Evolutionary conservation across 2,113 vertebrate genomes (phyloP).

Genomic region (Balaenoptera acutorostrata): DNA sequence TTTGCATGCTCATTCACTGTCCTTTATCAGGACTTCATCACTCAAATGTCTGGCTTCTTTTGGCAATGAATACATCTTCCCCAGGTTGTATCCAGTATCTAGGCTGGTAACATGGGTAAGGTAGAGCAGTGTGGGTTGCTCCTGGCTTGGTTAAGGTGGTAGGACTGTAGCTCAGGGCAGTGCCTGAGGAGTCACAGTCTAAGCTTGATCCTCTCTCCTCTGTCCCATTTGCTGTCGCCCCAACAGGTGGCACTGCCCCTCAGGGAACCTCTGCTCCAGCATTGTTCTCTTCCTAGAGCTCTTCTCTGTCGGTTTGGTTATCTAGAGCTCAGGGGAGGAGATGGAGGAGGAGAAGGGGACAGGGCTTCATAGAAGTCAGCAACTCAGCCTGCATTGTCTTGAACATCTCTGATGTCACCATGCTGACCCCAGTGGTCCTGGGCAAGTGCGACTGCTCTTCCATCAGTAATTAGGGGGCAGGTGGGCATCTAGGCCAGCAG

Average conservation of each 20-base stretch:
- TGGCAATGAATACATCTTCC: background rate
- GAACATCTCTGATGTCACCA: background rate
- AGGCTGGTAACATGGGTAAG: fast-evolving
- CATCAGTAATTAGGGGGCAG: background rate
- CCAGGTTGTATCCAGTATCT: background rate
- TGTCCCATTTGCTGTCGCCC: background rate
- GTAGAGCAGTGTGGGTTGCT: fast-evolving
- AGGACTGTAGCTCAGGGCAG: too few species aligned
- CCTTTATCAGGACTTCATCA: background rate
- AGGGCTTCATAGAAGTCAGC: background rate
- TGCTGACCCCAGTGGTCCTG: background rate
- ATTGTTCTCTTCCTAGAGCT: background rate
- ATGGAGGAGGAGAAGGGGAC: too few species aligned
- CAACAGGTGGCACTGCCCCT: background rate
- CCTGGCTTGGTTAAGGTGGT: background rate
- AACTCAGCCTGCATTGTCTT: background rate
- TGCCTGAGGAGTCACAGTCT: background rate
- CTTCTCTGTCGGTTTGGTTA: background rate
- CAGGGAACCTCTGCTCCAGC: background rate
- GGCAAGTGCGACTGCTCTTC: background rate
- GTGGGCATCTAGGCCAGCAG: background rate
- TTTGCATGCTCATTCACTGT: background rate
- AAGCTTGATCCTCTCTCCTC: background rate
- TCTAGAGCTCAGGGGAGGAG: background rate
- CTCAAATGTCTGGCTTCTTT: too few species aligned